Evolutionary conservation across 2,888 invertebrate species (phyloP).

Genomic region (Amphipyra berbera): DNA sequence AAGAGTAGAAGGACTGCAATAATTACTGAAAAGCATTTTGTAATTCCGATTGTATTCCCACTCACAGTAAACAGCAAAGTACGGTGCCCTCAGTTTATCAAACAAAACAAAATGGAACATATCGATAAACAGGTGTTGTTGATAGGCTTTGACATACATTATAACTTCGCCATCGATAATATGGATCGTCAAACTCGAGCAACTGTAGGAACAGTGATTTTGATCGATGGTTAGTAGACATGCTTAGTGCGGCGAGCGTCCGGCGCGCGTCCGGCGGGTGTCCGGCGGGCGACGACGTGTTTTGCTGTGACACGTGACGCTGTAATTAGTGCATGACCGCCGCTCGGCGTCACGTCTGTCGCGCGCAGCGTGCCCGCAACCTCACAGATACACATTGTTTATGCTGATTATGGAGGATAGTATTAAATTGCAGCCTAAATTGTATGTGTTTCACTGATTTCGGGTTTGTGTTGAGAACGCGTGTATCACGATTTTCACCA

Average conservation of each 20-base stretch:
- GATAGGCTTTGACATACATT: too few relatives aligned
- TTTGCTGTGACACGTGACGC: slow-evolving; percentile 84
- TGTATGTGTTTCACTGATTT: neutral
- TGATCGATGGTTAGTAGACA: slow-evolving; percentile 45
- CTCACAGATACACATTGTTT: slow-evolving; percentile 56
- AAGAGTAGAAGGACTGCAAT: too few relatives aligned
- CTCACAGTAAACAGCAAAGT: too few relatives aligned
- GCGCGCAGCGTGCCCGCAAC: slow-evolving; percentile 53
- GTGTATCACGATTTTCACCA: too few relatives aligned
- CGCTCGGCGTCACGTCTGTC: slow-evolving; percentile 66
- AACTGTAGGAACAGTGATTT: slow-evolving; percentile 4
- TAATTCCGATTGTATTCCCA: too few relatives aligned
- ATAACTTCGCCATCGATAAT: neutral
- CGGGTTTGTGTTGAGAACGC: slow-evolving; percentile 5
- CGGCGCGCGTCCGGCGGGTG: slow-evolving; percentile 10
- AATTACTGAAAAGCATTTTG: too few relatives aligned
- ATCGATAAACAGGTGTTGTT: too few relatives aligned
- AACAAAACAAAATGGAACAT: too few relatives aligned
- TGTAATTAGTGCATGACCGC: slow-evolving; percentile 86
- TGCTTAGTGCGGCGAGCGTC: slow-evolving; percentile 39
- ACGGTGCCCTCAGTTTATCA: too few relatives aligned
- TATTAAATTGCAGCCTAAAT: slow-evolving; percentile 28
- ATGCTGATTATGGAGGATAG: slow-evolving; percentile 41
- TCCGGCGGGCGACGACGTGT: slow-evolving; percentile 67
- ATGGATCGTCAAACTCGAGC: neutral